Evolutionary conservation across 2,113 vertebrate species (phyloP).

Genomic region (Cololabis saira): DNA sequence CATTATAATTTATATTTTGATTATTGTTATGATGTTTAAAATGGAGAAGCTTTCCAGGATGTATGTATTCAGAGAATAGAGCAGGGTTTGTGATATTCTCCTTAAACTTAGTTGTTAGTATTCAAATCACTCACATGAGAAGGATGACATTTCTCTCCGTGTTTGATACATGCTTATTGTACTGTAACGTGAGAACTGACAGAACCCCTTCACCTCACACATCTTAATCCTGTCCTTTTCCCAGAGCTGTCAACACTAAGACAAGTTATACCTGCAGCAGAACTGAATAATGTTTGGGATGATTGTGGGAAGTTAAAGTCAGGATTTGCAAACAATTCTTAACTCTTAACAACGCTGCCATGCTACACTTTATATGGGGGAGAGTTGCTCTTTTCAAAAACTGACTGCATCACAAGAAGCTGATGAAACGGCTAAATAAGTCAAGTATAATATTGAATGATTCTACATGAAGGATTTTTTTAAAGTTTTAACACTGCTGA

Average conservation of each 20-base stretch:
- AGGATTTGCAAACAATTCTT: conserved; percentile 22
- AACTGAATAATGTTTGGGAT: neutral
- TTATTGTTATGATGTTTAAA: conserved; percentile 74
- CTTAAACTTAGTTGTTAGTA: conserved; percentile 71
- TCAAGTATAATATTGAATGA: conserved; percentile 27
- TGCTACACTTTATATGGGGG: too few species aligned
- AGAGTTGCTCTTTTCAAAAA: conserved; percentile 22
- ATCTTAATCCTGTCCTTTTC: conserved; percentile 29
- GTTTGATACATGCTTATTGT: conserved; percentile 73
- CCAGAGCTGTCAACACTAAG: conserved; percentile 38
- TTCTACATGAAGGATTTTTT: conserved; percentile 42
- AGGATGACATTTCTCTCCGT: conserved; percentile 54
- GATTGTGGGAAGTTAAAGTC: conserved; percentile 19
- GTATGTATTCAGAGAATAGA: conserved; percentile 68
- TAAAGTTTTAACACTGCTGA: neutral
- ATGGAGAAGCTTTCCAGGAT: conserved; percentile 62
- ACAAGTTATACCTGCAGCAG: conserved; percentile 40
- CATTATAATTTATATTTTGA: conserved; percentile 81
- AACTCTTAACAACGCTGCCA: neutral
- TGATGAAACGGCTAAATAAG: conserved; percentile 18
- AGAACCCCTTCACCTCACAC: neutral
- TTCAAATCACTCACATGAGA: conserved; percentile 64
- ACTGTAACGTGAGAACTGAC: conserved; percentile 63
- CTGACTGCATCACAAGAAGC: conserved; percentile 14
- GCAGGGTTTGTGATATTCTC: conserved; percentile 60